These are phyloP conservation scores for Atta texana DNA, from an alignment of 1,140 invertebrate species.

Conservation along the genomic window DNA sequence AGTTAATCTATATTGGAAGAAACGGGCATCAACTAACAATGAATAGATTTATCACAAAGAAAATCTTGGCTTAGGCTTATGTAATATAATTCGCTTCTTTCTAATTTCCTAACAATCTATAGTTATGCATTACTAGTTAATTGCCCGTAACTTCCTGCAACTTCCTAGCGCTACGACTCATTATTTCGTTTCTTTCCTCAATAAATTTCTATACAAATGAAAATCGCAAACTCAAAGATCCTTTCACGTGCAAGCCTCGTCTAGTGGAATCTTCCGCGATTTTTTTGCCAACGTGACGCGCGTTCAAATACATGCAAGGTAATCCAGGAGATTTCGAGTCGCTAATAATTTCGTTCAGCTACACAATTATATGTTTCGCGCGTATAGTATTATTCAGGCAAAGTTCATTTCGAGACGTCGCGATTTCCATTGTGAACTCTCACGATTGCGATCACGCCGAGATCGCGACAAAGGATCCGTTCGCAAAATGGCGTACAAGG, in stretches of 20 bases:
- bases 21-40: background rate
- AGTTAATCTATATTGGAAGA: no score
- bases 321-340: background rate
- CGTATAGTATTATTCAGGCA: no score
- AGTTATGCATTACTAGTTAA: background rate
- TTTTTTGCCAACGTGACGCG: background rate
- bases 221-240: background rate
- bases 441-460: background rate
- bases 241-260: background rate
- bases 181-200: no score
- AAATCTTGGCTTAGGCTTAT: background rate
- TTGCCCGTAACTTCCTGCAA: background rate
- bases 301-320: background rate
- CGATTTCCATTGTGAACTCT: background rate
- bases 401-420: no score
- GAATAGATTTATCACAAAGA: background rate
- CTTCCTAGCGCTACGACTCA: background rate
- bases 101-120: background rate
- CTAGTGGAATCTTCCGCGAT: background rate
- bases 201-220: background rate
- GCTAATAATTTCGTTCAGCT: background rate
- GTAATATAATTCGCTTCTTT: background rate
- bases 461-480: background rate
- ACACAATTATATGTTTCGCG: no score
- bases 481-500: slow-evolving; percentile 39